Conservation (phyloP, 1,140 invertebrate species). For the Cyclina sinensis region DNA sequence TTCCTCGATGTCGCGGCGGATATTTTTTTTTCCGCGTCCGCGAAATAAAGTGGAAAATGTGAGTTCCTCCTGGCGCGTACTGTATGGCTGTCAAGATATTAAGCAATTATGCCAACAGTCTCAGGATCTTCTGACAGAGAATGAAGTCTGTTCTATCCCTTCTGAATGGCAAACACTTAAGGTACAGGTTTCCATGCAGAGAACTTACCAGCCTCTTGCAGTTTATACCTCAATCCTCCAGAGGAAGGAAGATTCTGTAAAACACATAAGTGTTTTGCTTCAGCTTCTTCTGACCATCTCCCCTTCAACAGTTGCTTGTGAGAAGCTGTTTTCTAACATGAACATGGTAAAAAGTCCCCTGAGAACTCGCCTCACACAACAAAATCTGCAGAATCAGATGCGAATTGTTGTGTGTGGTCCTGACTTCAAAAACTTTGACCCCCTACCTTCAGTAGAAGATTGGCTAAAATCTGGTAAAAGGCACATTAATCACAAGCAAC, state of each 20-base stretch:
- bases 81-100: constrained; percentile 1
- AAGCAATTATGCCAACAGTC: background rate
- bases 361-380: background rate
- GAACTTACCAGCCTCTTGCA: background rate
- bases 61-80: no score
- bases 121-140: background rate
- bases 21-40: no score
- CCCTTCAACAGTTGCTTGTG: constrained; percentile 22
- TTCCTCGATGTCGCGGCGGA: no score
- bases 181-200: constrained; percentile 32
- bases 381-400: constrained; percentile 29
- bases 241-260: constrained; percentile 4
- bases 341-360: constrained; percentile 10
- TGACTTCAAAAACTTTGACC: background rate
- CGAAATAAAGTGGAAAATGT: no score
- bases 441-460: background rate
- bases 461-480: background rate
- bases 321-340: constrained; percentile 29
- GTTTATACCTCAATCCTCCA: constrained; percentile 21
- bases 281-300: background rate
- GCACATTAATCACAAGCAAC: background rate
- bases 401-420: constrained; percentile 1
- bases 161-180: constrained; percentile 32
- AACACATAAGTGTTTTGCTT: background rate
- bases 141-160: background rate